Evolutionary conservation across 2,888 invertebrate genomes (phyloP).

Genomic region (Herminia tarsipennalis): DNA sequence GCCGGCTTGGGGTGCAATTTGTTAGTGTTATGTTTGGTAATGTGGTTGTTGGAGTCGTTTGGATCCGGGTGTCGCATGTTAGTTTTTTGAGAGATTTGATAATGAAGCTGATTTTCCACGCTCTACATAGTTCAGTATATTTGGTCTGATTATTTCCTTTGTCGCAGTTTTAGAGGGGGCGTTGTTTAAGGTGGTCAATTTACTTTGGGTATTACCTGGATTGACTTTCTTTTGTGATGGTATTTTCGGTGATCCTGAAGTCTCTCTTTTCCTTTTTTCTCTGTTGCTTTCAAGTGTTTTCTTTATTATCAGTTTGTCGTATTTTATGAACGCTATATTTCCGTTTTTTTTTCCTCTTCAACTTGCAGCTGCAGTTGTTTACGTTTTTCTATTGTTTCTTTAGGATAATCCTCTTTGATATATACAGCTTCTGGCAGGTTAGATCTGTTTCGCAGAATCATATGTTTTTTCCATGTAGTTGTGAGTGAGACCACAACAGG

Average conservation of each 20-base stretch:
- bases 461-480: background rate
- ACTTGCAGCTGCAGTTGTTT: background rate
- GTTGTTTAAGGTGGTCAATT: constrained; percentile 1
- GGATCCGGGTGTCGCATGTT: too few relatives aligned
- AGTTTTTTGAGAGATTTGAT: too few relatives aligned
- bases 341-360: background rate
- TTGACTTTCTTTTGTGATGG: constrained; percentile 2
- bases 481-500: background rate
- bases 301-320: background rate
- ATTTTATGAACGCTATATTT: background rate
- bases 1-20: too few relatives aligned
- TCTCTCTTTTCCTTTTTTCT: constrained; percentile 28
- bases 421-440: background rate
- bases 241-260: constrained; percentile 21
- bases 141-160: too few relatives aligned
- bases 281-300: constrained; percentile 5
- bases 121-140: too few relatives aligned
- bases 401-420: background rate
- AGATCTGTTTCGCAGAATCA: background rate
- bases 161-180: constrained; percentile 8
- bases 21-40: too few relatives aligned
- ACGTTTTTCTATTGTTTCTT: background rate
- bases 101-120: too few relatives aligned
- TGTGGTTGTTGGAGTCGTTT: too few relatives aligned
- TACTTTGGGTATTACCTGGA: constrained; percentile 17